Base-by-base conservation (phyloP, 2,113 vertebrate genomes). In the Seriola aureovittata region DNA sequence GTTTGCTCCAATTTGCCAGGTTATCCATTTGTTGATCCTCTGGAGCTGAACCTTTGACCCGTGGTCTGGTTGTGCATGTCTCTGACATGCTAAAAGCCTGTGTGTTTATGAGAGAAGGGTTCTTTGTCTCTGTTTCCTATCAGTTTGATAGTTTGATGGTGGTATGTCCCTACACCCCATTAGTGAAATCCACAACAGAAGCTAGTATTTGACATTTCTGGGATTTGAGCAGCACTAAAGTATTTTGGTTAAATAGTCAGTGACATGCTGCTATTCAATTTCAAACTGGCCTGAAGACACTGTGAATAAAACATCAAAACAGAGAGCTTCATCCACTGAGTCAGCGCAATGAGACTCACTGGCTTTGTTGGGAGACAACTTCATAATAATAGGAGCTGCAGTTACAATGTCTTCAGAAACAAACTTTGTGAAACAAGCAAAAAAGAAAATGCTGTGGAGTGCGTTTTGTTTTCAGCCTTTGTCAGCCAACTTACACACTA, bases 271-370 rank as follows among this genome's bases (percentile, higher is more conserved):
- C 23, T 55, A 44, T 32, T 14, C 25, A 32, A 14, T 69, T 78
- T 52, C 34, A 54, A 29, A 23, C 63, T 58, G 44, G 67, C 40
- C 50, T 21, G 13, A 75, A 75, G 79, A 72, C 46, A 36, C 11
- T 58, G 25, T 77, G 34, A 78, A 83, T 54, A 70, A 73, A 85
- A 67, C 69, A 71, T 66, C 25, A 81, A 55, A 12, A 29, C 29
- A 74, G 2, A 36, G 44, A 44, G 46, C 6, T 63, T 16, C 38
- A 70, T 75, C 64, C 23, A 58, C 54, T 19, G 73, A 85, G 57
- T 80, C 55, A 34, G 86, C 29, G 2, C 29, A 5, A 21, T 46
- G 62, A 75, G 5, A 65, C 32, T 6, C 36, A 32, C 59, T 2
- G 38, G 16, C 52, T 84, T 57, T 70, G 50, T 65, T 32, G n/a